Evolutionary conservation across 2,113 vertebrate species (phyloP), one percentile per base, ranked within the genome.

Genomic region (Labeo catla): DNA sequence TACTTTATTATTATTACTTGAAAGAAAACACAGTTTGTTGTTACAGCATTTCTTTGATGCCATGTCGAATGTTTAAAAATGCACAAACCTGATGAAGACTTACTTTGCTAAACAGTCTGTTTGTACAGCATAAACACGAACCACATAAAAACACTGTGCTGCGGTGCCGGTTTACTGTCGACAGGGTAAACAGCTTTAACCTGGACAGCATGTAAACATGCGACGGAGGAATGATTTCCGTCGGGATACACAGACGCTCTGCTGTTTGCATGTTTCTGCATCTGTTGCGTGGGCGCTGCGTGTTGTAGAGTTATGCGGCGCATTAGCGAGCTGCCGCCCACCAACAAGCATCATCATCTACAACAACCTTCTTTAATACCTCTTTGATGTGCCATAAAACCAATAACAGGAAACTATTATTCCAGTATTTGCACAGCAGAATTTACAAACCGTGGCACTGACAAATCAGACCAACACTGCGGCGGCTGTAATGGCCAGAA

Each of bases 321-420:
- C 34, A 34, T 79, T 79, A 79, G 23, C 52, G 3, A 21, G 3
- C 52, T 36, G 49, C 76, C 52, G 5, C 76, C 76, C 76, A 79
- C 76, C 28, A 43, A 79, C 50, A 76, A n/a, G 23, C 61, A 65
- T 76, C 47, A 54, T 36, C 76, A 76, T 49, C n/a, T 54, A 77
- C 76, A 77, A 36, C 66, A 68, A 73, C 19, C 68, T 10, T 73
- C 39, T 21, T 73, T 45, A 73, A 73, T 45, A 21, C 39, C 39
- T 73, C 70, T 72, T 45, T 45, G 39, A 73, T 43, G 43, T 5
- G 76, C 16, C 28, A 19, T 16, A 21, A 77, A 54, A 73, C 70
- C 68, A 72, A 45, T 73, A 73, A 45, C 19, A 0, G 39, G 16
- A 45, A 21, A 43, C 68, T 36, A 16, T 39, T 6, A 16, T 68